These are phyloP conservation scores for Synergus itoensis DNA, from an alignment of 2,888 invertebrate genomes.

Conservation along the genomic window DNA sequence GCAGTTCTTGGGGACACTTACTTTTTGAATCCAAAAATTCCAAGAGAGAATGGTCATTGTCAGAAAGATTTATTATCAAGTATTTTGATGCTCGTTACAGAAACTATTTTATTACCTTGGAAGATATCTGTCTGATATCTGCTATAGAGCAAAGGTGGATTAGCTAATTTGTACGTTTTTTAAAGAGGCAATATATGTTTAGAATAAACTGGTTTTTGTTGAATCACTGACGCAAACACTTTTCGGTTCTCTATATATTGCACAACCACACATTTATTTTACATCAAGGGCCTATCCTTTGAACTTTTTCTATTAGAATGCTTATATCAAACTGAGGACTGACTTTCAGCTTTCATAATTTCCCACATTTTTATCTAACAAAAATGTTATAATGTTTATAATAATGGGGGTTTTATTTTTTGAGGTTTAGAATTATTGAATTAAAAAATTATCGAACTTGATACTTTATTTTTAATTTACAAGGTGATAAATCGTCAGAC, in stretches of 20 bases:
- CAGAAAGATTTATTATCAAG: not conserved
- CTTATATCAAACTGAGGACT: too few species aligned
- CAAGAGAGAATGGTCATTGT: not conserved
- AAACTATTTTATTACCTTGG: not conserved
- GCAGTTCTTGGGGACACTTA: not conserved
- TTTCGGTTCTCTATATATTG: not conserved
- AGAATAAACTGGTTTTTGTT: constrained; percentile 22
- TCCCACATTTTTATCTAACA: too few species aligned
- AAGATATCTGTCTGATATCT: not conserved
- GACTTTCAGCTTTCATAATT: too few species aligned
- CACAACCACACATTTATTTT: too few species aligned
- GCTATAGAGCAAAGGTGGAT: not conserved
- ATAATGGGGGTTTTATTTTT: too few species aligned
- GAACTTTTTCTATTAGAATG: too few species aligned
- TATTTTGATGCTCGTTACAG: not conserved
- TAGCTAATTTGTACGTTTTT: not conserved
- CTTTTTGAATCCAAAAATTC: not conserved
- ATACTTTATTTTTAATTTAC: too few species aligned
- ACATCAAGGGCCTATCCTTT: too few species aligned
- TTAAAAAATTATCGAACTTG: too few species aligned
- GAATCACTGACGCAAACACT: not conserved
- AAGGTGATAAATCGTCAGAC: too few species aligned
- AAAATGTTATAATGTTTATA: too few species aligned
- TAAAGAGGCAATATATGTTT: not conserved
- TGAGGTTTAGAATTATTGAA: too few species aligned